These are phyloP conservation scores for Hydriomena furcata DNA, from an alignment of 2,888 invertebrate species.

Conservation along the genomic window DNA sequence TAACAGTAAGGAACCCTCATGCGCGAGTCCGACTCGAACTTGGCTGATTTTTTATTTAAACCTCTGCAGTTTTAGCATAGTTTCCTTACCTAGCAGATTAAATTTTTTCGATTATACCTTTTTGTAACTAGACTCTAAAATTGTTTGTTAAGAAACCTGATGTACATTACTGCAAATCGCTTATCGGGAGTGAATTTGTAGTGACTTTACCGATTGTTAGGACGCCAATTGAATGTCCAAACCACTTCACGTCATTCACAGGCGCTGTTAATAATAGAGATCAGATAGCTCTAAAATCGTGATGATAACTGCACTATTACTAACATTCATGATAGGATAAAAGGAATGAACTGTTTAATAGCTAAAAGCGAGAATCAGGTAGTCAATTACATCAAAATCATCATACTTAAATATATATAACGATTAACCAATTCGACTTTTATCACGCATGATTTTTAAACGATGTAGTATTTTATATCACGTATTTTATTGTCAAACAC, in stretches of 20 bases:
- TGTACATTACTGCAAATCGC: constrained; percentile 1
- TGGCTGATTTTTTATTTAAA: too few relatives aligned
- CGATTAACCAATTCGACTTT: constrained; percentile 1
- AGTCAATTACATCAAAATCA: background rate
- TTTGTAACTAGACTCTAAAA: background rate
- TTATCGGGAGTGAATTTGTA: constrained; percentile 9
- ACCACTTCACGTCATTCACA: background rate
- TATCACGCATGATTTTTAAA: constrained; percentile 6
- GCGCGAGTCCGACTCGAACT: too few relatives aligned
- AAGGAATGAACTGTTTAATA: too few relatives aligned
- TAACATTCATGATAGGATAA: too few relatives aligned
- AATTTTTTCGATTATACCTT: background rate
- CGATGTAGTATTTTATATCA: constrained; percentile 1
- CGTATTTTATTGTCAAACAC: constrained; percentile 1
- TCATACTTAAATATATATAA: too few relatives aligned
- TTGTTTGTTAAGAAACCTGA: background rate
- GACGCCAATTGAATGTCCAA: background rate
- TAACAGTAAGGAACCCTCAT: too few relatives aligned
- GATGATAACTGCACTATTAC: too few relatives aligned
- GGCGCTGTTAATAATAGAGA: too few relatives aligned
- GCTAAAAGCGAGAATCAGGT: too few relatives aligned
- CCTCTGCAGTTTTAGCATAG: background rate
- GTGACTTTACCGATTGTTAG: constrained; percentile 13
- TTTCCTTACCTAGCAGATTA: background rate
- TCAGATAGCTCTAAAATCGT: too few relatives aligned